Evolutionary conservation across 2,113 vertebrate genomes (phyloP).

Genomic region (Axis porcinus): DNA sequence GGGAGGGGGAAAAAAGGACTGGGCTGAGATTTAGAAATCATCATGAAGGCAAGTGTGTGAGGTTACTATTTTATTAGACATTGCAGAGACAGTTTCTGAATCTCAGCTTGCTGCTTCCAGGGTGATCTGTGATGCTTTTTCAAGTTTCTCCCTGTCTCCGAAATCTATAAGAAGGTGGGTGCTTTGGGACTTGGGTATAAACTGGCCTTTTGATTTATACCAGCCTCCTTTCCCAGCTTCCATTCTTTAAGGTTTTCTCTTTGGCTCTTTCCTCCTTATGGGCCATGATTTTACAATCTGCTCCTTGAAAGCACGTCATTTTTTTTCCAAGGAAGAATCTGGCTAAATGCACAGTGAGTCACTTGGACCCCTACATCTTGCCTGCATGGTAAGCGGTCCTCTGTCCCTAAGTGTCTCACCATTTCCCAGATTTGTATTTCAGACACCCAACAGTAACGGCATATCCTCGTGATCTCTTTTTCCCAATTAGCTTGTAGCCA

Average conservation of each 20-base stretch:
- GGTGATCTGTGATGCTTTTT: not conserved
- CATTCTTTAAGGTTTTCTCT: not conserved
- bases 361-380: not conserved
- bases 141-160: not conserved
- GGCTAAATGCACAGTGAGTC: not conserved
- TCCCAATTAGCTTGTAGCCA: conserved; percentile 62
- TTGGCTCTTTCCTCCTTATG: not conserved
- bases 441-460: not conserved
- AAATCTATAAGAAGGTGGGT: not conserved
- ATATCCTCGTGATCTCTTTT: conserved; percentile 36
- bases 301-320: not conserved
- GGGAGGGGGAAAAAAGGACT: not conserved
- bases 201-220: not conserved
- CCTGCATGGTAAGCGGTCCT: not conserved
- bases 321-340: not conserved
- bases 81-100: not conserved
- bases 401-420: not conserved
- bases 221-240: not conserved
- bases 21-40: not conserved
- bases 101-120: not conserved
- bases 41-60: not conserved
- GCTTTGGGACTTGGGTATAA: not conserved
- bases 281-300: not conserved
- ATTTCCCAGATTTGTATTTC: not conserved
- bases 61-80: not conserved